A percentile compares a stretch with the other conserved stretches of the same genome.
Evolutionary conservation across 2,888 invertebrate species (phyloP).

Genomic region (Mythimna lalbum): DNA sequence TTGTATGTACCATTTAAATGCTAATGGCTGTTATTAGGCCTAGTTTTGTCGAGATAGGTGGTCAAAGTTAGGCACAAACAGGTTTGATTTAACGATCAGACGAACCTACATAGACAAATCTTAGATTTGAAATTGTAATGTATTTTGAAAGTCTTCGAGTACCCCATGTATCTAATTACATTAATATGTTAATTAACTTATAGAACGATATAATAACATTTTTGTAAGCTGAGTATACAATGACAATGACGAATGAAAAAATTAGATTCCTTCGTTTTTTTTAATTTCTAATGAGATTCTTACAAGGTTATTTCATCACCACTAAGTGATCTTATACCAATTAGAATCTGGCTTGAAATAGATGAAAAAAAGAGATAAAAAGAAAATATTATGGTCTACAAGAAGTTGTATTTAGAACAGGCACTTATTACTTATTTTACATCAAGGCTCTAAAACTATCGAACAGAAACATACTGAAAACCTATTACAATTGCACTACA

Average conservation of each 20-base stretch:
- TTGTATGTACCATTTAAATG: conserved; percentile 66
- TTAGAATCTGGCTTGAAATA: background rate
- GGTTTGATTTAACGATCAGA: conserved; percentile 15
- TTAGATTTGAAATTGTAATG: conserved; percentile 20
- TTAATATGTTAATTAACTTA: background rate
- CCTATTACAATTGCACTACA: conserved; percentile 51
- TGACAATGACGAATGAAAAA: too few species aligned
- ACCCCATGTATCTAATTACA: background rate
- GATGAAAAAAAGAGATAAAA: too few species aligned
- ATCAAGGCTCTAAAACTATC: background rate
- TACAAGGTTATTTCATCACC: background rate
- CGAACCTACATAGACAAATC: background rate
- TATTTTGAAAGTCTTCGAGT: conserved; percentile 10
- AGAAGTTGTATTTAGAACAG: background rate
- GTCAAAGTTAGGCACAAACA: conserved; percentile 17
- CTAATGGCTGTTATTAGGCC: conserved; percentile 67
- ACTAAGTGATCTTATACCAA: too few species aligned
- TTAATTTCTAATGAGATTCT: background rate
- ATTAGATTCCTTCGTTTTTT: background rate
- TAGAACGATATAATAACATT: background rate
- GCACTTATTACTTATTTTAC: background rate
- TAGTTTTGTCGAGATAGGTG: conserved; percentile 39
- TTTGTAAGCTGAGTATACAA: background rate
- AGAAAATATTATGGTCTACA: too few species aligned
- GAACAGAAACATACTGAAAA: conserved; percentile 51